Conservation (phyloP, 1,140 invertebrate species). For the Papilio aristodemus region DNA sequence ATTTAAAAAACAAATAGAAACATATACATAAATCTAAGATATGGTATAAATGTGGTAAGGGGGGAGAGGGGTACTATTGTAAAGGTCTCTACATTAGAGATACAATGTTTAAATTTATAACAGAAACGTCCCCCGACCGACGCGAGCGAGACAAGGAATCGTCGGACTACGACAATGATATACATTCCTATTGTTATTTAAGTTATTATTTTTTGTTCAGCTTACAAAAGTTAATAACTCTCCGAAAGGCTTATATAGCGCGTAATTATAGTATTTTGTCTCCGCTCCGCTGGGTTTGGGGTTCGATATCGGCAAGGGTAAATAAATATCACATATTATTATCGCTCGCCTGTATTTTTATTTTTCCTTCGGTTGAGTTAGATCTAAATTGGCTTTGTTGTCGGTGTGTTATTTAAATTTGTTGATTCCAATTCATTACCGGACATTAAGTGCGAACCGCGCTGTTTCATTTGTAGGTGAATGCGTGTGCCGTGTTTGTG, state of each 20-base stretch:
- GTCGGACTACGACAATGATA: slow-evolving; percentile 40
- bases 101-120: too few relatives aligned
- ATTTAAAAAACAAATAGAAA: too few relatives aligned
- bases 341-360: slow-evolving; percentile 21
- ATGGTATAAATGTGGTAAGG: too few relatives aligned
- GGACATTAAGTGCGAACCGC: slow-evolving; percentile 12
- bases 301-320: slow-evolving; percentile 54
- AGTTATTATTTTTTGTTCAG: slow-evolving; percentile 57
- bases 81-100: too few relatives aligned
- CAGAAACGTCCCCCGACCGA: slow-evolving; percentile 40
- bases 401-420: slow-evolving; percentile 30
- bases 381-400: slow-evolving; percentile 27
- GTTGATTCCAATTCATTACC: slow-evolving; percentile 24
- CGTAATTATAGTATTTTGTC: slow-evolving; percentile 59
- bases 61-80: too few relatives aligned
- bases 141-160: slow-evolving; percentile 7
- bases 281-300: slow-evolving; percentile 50
- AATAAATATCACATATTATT: slow-evolving; percentile 42
- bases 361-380: slow-evolving; percentile 23
- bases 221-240: slow-evolving; percentile 57
- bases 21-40: too few relatives aligned
- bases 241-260: slow-evolving; percentile 55
- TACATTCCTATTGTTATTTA: slow-evolving; percentile 57
- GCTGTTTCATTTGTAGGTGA: background rate
- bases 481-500: too few relatives aligned